Percentiles rank a stretch among this genome's conserved stretches.
phyloP scores from a whole-genome alignment of 2,797 vertebrate species.

The Periparus ater region DNA sequence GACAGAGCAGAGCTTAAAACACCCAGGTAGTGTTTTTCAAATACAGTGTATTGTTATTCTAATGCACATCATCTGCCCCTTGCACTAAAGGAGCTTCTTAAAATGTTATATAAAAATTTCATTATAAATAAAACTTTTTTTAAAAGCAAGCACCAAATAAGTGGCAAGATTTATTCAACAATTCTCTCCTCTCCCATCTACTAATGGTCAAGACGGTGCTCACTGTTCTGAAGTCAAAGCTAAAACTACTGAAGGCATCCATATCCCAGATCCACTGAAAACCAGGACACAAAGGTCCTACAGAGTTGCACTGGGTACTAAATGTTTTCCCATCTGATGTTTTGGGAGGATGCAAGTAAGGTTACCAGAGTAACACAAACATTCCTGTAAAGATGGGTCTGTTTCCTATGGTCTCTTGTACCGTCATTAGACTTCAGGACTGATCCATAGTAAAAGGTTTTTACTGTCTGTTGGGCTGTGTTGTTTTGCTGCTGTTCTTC shows the following conservation, averaged over 20 bases:
- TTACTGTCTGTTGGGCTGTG: not conserved
- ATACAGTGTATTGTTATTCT: not conserved
- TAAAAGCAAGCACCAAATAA: not conserved
- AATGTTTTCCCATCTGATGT: not conserved
- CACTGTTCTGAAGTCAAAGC: not conserved
- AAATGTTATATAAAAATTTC: not conserved
- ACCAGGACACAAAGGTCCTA: not conserved
- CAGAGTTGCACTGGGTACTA: not conserved
- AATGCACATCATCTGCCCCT: not conserved
- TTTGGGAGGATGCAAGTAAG: not conserved
- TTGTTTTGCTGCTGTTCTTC: not conserved
- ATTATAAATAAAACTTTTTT: not conserved
- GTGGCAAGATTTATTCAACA: not conserved
- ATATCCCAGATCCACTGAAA: not conserved
- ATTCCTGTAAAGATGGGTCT: not conserved
- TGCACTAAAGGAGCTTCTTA: not conserved
- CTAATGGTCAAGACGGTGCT: not conserved
- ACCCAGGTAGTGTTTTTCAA: not conserved
- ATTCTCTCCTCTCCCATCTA: not conserved
- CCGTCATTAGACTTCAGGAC: not conserved
- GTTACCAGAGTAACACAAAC: not conserved
- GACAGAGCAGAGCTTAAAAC: not conserved
- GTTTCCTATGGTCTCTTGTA: not conserved
- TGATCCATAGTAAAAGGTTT: fast-evolving
- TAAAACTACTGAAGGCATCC: not conserved